Evolutionary conservation across 1,140 invertebrate species (phyloP), one percentile per base, ranked within the genome.

Genomic region (Cardiocondyla obscurior): DNA sequence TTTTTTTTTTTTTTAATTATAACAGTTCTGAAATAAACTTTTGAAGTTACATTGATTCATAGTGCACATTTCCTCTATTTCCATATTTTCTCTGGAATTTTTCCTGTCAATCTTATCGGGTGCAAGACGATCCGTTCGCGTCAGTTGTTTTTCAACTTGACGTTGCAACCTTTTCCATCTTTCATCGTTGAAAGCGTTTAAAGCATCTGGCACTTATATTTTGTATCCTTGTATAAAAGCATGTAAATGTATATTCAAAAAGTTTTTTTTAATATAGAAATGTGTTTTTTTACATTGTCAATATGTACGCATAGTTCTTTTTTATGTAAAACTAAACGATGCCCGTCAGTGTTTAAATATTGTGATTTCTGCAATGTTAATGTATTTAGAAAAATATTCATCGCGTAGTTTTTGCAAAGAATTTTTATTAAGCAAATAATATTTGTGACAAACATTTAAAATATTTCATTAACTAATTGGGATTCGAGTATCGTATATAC

Each of bases 71-170:
- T 16, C 2, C 1, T 8, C 22, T 1, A 53, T 39, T 69, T 51
- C 33, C n/a, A 46, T 16, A 1, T 46, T 46, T 4, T 8, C 69
- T 25, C 3, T 0, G 14, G 7, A 69, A 55, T 72, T 72, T 73
- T 55, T 25, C 8, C 16, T 58, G n/a, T 73, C 16, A 39, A 58
- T 58, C 53, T 73, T 58, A 73, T 58, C 16, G 36, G 22, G n/a
- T 19, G n/a, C 33, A 30, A 25, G 10, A 44, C 16, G 51, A 58
- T 73, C 22, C 19, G 36, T 58, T 42, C 36, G 33, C 36, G 16
- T 73, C 53, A 73, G 22, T 57, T 58, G 51, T 73, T 73, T 57
- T 58, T 39, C 10, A 19, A 70, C 46, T 58, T 73, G 70, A 73
- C 51, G 33, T 73, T 73, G 53, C 14, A 39, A 73, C 33, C 22